Evolutionary conservation across 2,888 invertebrate genomes (phyloP), one percentile per base, ranked within the genome.

Genomic region (Caenorhabditis angaria): DNA sequence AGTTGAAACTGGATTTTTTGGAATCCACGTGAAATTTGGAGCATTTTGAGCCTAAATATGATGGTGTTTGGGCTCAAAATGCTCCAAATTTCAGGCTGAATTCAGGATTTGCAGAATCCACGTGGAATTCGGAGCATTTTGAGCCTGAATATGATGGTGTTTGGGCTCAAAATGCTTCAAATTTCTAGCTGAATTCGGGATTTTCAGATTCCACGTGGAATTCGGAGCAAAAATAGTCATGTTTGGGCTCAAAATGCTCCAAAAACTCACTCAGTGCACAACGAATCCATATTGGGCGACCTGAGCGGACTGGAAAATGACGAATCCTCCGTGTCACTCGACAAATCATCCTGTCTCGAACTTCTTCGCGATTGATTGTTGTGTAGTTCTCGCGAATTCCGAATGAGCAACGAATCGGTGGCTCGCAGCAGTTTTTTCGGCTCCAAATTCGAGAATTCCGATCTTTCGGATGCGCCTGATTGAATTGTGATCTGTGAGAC

Each of bases 261-360:
- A n/a, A n/a, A n/a, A n/a, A 53, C 53, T 27, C 53, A 53, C 27
- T 53, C 25, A 18, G 25, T 24, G 32, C 35, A 54, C 27, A 54
- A 24, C n/a, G 48, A 25, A 57, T 35, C 57, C 5, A 32, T 57
- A 25, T 72, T 72, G 1, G 79, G 76, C 6, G 71, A 74, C 18
- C 76, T 59, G 24, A 76, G 57, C 14, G 78, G 74, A 14, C 76
- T 77, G 28, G 76, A 74, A 32, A 71, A 74, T 22, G 77, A 79
- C 0, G 81, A 81, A 32, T 81, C 79, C 56, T 82, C 81, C 0
- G 80, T 80, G 53, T 82, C 81, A 1, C 80, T 80, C 8, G 77
- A 76, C 32, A 66, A 54, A 24, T 61, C 67, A 35, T 51, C 47
- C 24, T 55, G 60, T 47, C 61, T 68, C 10, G 64, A 64, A 22